Base-by-base conservation (phyloP, 2,888 invertebrate species). In the Melangyna quadrimaculata region DNA sequence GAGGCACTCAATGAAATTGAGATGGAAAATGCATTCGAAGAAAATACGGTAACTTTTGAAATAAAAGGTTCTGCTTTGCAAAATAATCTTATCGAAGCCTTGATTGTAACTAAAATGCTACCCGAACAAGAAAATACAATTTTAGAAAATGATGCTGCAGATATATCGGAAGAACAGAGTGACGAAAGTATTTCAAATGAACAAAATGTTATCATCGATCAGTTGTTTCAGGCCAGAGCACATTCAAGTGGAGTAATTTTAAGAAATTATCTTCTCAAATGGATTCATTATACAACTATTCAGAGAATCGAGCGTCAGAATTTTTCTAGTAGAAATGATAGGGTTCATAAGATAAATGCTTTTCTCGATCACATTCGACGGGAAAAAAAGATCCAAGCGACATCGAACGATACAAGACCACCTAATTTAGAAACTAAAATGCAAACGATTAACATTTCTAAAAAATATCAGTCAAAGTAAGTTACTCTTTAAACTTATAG, bases 391-490 rank as follows among this genome's bases (percentile, higher is more conserved):
- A 40, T 1, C 8, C 84, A 59, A 32, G 8, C 10, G 24, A 22
- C 27, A n/a, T 67, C 80, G 5, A 53, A 48, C 0, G 27, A 10
- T 2, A 14, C 71, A 24, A 87, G 81, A n/a, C 22, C 69, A 27
- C 17, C 74, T 3, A 51, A 45, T 6, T 27, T 32, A 6, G 59
- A 73, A 73, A 74, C n/a, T 12, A 82, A 65, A 19, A 51, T 74
- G 5, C 70, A 74, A 63, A 8, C 71, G 8, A 27, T 63, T 10
- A 81, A 89, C 79, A 82, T 90, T 61, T 89, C 90, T 3, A 92
- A 91, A 72, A 91, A 91, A 74, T 91, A 91, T 72, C 90, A 92
- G 83, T 92, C 91, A 35, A 92, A 92, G 92, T 92, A 88, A 86
- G 89, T 87, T 5, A 0, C 3, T 55, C 12, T 22, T 17, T 1